A percentile compares a stretch with the other conserved stretches of the same genome.
Conservation (phyloP, 2,888 invertebrate genomes). For the Drosophila nr. fundita region DNA sequence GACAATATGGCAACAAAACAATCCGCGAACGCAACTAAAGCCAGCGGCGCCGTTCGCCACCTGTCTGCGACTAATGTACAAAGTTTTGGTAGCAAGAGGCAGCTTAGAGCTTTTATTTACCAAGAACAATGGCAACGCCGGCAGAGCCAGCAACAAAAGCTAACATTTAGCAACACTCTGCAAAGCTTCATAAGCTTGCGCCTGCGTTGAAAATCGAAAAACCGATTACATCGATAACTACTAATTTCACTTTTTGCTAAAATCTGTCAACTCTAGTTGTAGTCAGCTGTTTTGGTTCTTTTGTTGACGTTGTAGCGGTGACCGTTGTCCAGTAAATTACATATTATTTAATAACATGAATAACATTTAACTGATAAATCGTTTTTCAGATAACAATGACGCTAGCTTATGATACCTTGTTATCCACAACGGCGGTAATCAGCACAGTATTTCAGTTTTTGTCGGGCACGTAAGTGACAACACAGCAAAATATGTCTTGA, state of each 20-base stretch:
- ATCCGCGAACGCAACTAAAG: background rate
- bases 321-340: slow-evolving; percentile 16
- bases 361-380: slow-evolving; percentile 8
- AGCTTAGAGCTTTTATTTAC: slow-evolving; percentile 31
- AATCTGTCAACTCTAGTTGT: slow-evolving; percentile 29
- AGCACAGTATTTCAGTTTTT: slow-evolving; percentile 93
- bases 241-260: background rate
- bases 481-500: slow-evolving; percentile 1
- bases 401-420: slow-evolving; percentile 72
- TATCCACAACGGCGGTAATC: slow-evolving; percentile 88
- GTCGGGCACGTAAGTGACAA: slow-evolving; percentile 92
- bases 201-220: slow-evolving; percentile 27
- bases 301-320: slow-evolving; percentile 76
- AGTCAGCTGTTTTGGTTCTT: slow-evolving; percentile 66
- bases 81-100: slow-evolving; percentile 46
- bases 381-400: slow-evolving; percentile 37
- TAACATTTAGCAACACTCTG: background rate
- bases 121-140: slow-evolving; percentile 17
- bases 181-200: slow-evolving; percentile 18
- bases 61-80: slow-evolving; percentile 30
- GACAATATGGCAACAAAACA: slow-evolving; percentile 9
- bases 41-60: slow-evolving; percentile 31
- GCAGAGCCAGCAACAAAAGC: slow-evolving; percentile 17
- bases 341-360: slow-evolving; percentile 16
- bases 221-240: slow-evolving; percentile 11